phyloP scores from a whole-genome alignment of 2,113 vertebrate genomes.

The Tenebrosternarchus preto region DNA sequence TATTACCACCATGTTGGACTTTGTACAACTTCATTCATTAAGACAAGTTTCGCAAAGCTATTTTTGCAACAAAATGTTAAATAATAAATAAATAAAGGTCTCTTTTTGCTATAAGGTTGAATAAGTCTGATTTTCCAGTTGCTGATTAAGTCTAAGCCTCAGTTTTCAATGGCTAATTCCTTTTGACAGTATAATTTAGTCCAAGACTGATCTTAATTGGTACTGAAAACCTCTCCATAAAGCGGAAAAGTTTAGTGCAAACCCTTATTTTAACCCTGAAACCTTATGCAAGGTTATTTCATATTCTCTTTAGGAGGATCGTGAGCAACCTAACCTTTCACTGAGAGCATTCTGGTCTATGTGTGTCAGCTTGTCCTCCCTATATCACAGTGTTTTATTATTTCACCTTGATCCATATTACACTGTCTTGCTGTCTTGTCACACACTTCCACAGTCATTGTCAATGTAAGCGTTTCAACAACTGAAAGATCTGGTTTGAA shows the following conservation, averaged over 20 bases:
- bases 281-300: background rate
- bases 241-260: too few relatives aligned
- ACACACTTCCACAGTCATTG: background rate
- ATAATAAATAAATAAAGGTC: background rate
- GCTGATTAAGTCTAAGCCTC: background rate
- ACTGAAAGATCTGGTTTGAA: background rate
- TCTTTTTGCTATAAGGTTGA: too few relatives aligned
- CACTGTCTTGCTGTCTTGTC: background rate
- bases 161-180: background rate
- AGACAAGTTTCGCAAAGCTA: background rate
- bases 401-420: background rate
- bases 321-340: background rate
- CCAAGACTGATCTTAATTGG: too few relatives aligned
- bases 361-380: background rate
- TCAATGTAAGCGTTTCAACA: background rate
- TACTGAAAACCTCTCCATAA: too few relatives aligned
- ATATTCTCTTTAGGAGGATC: background rate
- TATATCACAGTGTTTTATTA: background rate
- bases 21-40: background rate
- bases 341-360: background rate
- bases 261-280: background rate
- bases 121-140: background rate
- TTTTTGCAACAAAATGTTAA: background rate
- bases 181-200: too few relatives aligned
- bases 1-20: too few relatives aligned